phyloP scores from a whole-genome alignment of 2,888 invertebrate genomes.

The Acrobeloides nanus region DNA sequence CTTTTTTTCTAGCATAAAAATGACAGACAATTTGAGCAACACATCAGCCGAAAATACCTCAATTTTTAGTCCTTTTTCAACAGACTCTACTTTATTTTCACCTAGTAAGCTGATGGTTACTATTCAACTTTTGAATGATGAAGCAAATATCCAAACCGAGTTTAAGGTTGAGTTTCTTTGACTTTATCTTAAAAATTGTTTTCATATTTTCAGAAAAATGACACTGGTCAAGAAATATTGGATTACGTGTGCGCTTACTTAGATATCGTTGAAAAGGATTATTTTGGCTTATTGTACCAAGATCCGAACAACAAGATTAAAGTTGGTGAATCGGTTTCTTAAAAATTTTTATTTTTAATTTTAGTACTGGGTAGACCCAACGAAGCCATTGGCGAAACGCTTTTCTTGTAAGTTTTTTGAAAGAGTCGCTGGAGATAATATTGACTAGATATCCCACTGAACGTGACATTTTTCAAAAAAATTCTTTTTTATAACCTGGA shows the following conservation, averaged over 20 bases:
- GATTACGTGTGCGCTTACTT: conserved; percentile 83
- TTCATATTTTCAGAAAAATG: conserved; percentile 55
- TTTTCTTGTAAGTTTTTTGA: conserved; percentile 72
- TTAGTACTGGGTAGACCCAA: conserved; percentile 87
- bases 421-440: no score
- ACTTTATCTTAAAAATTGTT: no score
- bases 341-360: conserved; percentile 53
- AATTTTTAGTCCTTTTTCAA: no score
- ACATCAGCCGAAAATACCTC: no score
- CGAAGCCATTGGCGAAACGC: conserved; percentile 80
- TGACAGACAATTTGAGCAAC: no score
- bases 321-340: conserved; percentile 65
- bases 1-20: no score
- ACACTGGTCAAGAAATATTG: conserved; percentile 72
- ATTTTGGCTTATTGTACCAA: conserved; percentile 85
- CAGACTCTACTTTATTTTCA: no score
- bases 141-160: conserved; percentile 37
- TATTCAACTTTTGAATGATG: conserved; percentile 47
- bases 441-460: no score
- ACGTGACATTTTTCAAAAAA: no score
- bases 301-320: conserved; percentile 77
- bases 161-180: no score
- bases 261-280: conserved; percentile 83
- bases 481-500: no score
- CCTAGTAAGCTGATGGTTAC: conserved; percentile 35